Evolutionary conservation across 2,113 vertebrate genomes (phyloP).

Genomic region (Microtus oregoni): DNA sequence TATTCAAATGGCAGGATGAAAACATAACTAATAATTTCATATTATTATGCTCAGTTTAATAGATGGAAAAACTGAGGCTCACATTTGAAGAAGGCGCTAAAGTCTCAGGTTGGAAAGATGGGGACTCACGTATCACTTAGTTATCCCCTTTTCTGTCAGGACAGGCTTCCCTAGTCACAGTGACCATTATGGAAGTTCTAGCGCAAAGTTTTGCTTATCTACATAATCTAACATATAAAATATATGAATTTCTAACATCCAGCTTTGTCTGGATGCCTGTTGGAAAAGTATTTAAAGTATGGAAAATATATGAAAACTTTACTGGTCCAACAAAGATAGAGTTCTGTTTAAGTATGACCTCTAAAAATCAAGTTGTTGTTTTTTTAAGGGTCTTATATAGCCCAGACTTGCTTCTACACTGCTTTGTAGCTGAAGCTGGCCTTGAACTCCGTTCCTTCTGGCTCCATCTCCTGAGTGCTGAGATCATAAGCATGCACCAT

Average conservation of each 20-base stretch:
- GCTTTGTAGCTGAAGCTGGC: neutral
- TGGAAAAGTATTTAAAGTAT: neutral
- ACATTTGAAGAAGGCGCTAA: neutral
- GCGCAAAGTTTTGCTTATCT: neutral
- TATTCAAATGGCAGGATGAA: neutral
- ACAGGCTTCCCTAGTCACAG: neutral
- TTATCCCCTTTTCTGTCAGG: neutral
- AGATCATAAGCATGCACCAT: neutral
- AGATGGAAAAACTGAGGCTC: neutral
- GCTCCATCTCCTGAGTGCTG: neutral
- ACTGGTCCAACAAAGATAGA: neutral
- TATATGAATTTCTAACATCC: neutral
- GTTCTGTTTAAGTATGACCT: neutral
- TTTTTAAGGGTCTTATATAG: neutral
- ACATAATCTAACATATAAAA: neutral
- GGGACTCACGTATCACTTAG: neutral
- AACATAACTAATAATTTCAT: slow-evolving; percentile 4
- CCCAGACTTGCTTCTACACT: neutral
- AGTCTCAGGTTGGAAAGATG: neutral
- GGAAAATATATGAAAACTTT: neutral
- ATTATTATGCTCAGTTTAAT: neutral
- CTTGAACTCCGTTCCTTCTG: neutral
- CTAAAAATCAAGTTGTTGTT: neutral
- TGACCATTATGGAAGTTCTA: neutral
- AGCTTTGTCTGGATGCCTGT: neutral